Evolutionary conservation across 30 jellyfish, hydroid and myxozoan genomes (phyloP), one percentile per base, ranked within the genome.

Genomic region (Aurelia aurita): DNA sequence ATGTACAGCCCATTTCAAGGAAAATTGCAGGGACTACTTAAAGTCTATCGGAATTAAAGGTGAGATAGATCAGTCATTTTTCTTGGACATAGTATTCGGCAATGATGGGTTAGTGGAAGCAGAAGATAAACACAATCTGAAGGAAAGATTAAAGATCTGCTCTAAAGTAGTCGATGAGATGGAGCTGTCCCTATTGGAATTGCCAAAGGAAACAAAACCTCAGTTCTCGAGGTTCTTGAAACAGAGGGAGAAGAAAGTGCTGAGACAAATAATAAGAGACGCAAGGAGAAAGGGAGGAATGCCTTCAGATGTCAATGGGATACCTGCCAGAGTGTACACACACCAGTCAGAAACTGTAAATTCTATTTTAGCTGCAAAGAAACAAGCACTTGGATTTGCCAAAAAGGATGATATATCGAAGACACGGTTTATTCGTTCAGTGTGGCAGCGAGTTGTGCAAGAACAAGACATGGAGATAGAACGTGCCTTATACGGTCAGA

Each of bases 71-170:
- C 83, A 71, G 27, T 20, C 11, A n/a, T 73, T 15, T 6, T 15
- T 71, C 9, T 28, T 71, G 6, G 83, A 71, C 72, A 71, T 71
- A 18, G 72, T 71, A 12, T 71, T 71, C 22, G 83, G 83, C 11
- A 73, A 71, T 15, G 43, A 71, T 16, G 83, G 83, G 39, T 51
- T 71, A 9, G 72, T 71, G 43, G 83, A 71, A 26, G 32, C 83
- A 29, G 83, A 27, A 10, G 28, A 71, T 71, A 28, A 71, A 44
- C 26, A 10, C 9, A 74, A 71, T 51, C 73, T 71, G 83, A 39
- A n/a, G 18, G 11, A 5, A 15, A 20, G 73, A 10, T 29, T 71
- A 26, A 65, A 21, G 20, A 16, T 16, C 11, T n/a, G n/a, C n/a
- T n/a, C n/a, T n/a, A n/a, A n/a, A n/a, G n/a, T n/a, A n/a, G n/a